Conservation (phyloP, 2,113 vertebrate genomes). For the Cyprinodon tularosa region DNA sequence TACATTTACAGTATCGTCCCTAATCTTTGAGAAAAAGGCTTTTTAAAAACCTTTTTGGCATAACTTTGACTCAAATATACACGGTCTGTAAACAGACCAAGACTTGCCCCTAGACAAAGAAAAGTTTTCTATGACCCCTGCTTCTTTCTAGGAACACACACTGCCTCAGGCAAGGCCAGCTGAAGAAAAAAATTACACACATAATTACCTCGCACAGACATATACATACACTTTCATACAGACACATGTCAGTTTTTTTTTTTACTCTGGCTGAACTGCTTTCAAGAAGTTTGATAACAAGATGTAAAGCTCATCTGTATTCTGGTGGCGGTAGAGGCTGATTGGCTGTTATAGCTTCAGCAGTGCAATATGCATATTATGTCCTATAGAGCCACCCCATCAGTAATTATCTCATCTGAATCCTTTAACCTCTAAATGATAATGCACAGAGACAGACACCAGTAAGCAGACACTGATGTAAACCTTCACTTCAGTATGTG, state of each 20-base stretch:
- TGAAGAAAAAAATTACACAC: constrained; percentile 11
- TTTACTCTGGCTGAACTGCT: constrained; percentile 15
- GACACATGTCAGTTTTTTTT: constrained; percentile 6
- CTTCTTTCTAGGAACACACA: constrained; percentile 27
- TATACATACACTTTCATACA: not conserved
- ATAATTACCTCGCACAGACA: not conserved
- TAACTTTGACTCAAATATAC: constrained; percentile 13
- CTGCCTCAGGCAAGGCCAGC: constrained; percentile 29
- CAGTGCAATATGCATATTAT: constrained; percentile 50
- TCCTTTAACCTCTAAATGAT: constrained; percentile 34
- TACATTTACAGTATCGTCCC: not conserved
- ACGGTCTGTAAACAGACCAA: constrained; percentile 15
- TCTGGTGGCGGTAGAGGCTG: constrained; percentile 31
- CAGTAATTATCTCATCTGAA: constrained; percentile 6
- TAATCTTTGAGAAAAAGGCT: not conserved
- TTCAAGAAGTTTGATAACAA: constrained; percentile 4
- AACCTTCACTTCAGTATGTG: not conserved
- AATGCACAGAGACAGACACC: constrained; percentile 10
- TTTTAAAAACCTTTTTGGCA: constrained; percentile 39
- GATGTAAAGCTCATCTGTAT: constrained; percentile 40
- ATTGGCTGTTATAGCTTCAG: constrained; percentile 46
- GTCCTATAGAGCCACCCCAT: constrained; percentile 10
- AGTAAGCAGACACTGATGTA: constrained; percentile 4
- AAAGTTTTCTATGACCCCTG: constrained; percentile 44
- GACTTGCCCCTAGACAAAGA: constrained; percentile 43